Evolutionary conservation across 2,888 invertebrate species (phyloP), one percentile per base, ranked within the genome.

Genomic region (Parelbella ahira): DNA sequence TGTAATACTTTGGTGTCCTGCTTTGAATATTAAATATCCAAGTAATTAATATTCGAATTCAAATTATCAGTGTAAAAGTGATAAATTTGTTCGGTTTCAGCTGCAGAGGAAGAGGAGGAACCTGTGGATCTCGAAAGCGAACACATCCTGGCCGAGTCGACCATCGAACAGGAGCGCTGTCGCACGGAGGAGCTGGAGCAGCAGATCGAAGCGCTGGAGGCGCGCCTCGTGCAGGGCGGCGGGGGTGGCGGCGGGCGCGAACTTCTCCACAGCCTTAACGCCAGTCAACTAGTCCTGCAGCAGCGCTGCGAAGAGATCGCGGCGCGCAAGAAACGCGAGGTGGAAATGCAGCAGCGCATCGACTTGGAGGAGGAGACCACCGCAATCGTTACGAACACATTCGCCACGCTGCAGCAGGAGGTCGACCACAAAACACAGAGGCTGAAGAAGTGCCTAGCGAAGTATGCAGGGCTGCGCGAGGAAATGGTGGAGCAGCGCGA

Each of bases 361-460:
- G 98, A 99, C 64, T 88, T 95, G 58, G 96, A 98, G 72, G 98
- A 99, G 70, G 96, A 98, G 70, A 95, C 94, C 7, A 95, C 97
- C 6, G 89, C 94, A 32, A 97, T 96, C 63, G 92, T 99, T 39
- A 93, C 94, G 43, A 96, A 94, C 64, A 98, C 97, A 0, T 98
- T 96, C 66, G 91, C 95, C 4, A 95, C 94, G 34, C 84, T 99
- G 42, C 97, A 98, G 68, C 98, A 98, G 71, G 98, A 99, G 81
- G 97, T 99, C 1, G 99, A 99, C 68, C 93, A 96, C 43, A 99
- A 99, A 78, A 95, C 97, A 11, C 95, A 94, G 60, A 84, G 88
- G 79, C 9, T 98, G 38, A 96, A 97, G 65, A 96, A 97, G 78
- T 91, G 98, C 64, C 93, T 96, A 64, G 90, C 92, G 7, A 97